Base-by-base conservation (phyloP, 2,113 vertebrate species). In the Thymallus thymallus region DNA sequence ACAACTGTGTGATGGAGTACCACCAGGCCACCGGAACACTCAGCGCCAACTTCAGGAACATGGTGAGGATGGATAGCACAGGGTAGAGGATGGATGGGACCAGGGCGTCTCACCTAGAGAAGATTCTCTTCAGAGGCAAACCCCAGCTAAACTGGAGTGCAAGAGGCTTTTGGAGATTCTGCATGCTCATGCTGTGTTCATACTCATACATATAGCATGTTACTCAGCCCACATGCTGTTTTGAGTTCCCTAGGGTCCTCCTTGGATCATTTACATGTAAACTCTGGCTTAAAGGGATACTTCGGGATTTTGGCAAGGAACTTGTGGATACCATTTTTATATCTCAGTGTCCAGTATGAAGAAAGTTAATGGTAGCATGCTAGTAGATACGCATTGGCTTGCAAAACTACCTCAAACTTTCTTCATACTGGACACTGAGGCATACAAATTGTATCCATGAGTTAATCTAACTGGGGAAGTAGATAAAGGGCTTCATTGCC, bases 1-100 rank as follows among this genome's bases (percentile, higher is more conserved):
- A 98, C 85, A 96, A 96, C 89, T 98, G 97, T 0, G 97, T 98
- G 77, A 98, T 98, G 97, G 97, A 98, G 78, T 99, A 98, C 73
- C 97, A 98, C 88, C 97, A 98, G 81, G 95, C 96, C 74, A 97
- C 95, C 0, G 94, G 97, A 5, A 99, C 97, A 0, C 95, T 99
- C 79, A 99, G 96, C 0, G 96, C 97, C 18, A 96, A 98, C 88
- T 98, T 99, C 88, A 94, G 97, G 66, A 99, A 98, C 91, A 98
- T 99, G 97, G 97, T 98, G 84, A 94, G 93, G 14, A 51, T 51
- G 48, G 16, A 51, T 4, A 16, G 16, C 14, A 14, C 12, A 51
- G 9, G 46, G 9, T 14, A 10, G 46, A 14, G 45, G 12, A 13
- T 46, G 45, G 45, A 46, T 45, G 41, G 9, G 41, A 5, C 5